Evolutionary conservation across 2,113 vertebrate genomes (phyloP).

Genomic region (Ameiurus melas): DNA sequence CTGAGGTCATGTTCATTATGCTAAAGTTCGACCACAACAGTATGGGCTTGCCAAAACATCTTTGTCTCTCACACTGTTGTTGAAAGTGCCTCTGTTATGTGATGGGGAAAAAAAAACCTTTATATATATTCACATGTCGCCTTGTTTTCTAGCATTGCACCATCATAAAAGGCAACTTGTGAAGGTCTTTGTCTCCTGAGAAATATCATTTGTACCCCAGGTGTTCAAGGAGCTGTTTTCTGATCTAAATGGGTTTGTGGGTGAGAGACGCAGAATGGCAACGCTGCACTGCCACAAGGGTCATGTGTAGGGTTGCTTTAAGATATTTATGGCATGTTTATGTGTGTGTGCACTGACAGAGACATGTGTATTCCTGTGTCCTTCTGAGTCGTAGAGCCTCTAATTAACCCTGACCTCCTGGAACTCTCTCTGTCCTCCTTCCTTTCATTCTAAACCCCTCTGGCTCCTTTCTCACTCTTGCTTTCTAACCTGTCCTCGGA

Average conservation of each 20-base stretch:
- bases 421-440: constrained; percentile 53
- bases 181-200: constrained; percentile 30
- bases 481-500: constrained; percentile 49
- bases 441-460: constrained; percentile 62
- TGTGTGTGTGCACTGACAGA: constrained; percentile 17
- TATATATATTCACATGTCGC: constrained; percentile 1
- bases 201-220: constrained; percentile 24
- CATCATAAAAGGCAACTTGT: constrained; percentile 5
- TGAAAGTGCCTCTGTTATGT: constrained; percentile 14
- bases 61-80: background rate
- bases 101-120: constrained; percentile 10
- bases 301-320: constrained; percentile 32
- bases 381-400: constrained; percentile 70
- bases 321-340: constrained; percentile 34
- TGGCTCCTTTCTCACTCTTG: constrained; percentile 43
- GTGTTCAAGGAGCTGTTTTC: constrained; percentile 42
- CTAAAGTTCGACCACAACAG: constrained; percentile 42
- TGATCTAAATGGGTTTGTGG: constrained; percentile 35
- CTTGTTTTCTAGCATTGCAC: background rate
- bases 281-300: constrained; percentile 3
- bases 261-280: background rate
- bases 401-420: constrained; percentile 82
- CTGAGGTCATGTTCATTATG: constrained; percentile 46
- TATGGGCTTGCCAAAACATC: constrained; percentile 23
- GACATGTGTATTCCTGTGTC: constrained; percentile 37